These are phyloP conservation scores for Maniola jurtina DNA, from an alignment of 1,140 invertebrate genomes.

Conservation along the genomic window DNA sequence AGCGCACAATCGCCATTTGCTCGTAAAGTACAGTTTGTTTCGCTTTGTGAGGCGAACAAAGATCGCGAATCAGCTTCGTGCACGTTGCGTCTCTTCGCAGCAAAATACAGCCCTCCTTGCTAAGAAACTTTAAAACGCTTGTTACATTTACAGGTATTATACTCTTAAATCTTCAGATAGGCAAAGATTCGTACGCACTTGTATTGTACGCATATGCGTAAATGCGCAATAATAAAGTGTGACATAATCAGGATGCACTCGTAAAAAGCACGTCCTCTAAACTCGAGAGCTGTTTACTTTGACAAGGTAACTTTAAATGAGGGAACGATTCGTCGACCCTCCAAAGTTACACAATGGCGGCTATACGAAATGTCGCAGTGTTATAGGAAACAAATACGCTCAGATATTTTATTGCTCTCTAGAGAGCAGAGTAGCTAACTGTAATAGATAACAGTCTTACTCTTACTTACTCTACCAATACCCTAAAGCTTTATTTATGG, in stretches of 20 bases:
- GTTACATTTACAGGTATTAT: not conserved
- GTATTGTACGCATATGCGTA: no score
- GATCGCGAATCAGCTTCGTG: slow-evolving; percentile 16
- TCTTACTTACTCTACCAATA: no score
- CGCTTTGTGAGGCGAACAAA: slow-evolving; percentile 24
- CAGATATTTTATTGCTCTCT: not conserved
- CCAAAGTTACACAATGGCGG: not conserved
- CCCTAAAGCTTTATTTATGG: no score
- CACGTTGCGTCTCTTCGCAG: not conserved
- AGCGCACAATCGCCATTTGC: slow-evolving; percentile 23
- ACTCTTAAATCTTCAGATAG: no score
- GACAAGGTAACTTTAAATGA: slow-evolving; percentile 73
- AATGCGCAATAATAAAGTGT: not conserved
- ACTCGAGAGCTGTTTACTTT: slow-evolving; percentile 56
- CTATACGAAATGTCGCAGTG: not conserved
- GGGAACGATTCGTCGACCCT: slow-evolving; percentile 26
- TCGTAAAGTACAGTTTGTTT: slow-evolving; percentile 32
- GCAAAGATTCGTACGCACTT: no score
- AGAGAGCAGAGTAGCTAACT: not conserved
- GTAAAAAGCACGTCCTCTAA: slow-evolving; percentile 73
- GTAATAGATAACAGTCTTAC: not conserved
- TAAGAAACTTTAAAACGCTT: slow-evolving; percentile 7
- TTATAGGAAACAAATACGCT: not conserved
- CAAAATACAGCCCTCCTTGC: not conserved
- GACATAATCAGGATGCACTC: slow-evolving; percentile 46